phyloP scores from a whole-genome alignment of 53 echinoderm and acorn worm species.

The Henricia sp. region DNA sequence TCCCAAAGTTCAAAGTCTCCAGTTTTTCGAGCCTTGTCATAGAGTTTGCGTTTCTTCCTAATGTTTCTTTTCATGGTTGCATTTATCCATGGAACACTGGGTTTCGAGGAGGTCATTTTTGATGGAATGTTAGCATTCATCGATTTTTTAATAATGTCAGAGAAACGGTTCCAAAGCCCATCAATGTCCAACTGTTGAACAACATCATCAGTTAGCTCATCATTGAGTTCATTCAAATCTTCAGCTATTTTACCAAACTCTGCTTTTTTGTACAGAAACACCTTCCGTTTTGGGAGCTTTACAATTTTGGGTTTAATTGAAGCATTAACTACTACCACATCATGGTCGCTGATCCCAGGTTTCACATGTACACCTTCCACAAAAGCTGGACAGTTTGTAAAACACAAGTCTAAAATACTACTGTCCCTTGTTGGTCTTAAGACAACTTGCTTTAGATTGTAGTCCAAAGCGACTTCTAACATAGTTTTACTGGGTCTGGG shows the following conservation, averaged over 20 bases:
- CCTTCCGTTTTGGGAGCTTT: not conserved
- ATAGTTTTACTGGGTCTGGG: constrained; percentile 46
- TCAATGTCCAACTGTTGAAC: not conserved
- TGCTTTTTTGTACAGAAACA: not conserved
- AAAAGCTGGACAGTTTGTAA: constrained; percentile 16
- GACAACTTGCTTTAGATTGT: constrained; percentile 41
- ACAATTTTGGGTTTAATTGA: not conserved
- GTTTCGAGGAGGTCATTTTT: constrained; percentile 5
- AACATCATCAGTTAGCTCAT: not conserved
- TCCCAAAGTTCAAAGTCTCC: too few species aligned
- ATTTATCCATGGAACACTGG: constrained; percentile 23
- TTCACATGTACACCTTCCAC: constrained; percentile 42
- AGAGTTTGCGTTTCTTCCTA: constrained; percentile 2
- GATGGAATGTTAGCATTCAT: not conserved
- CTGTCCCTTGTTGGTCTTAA: constrained; percentile 3
- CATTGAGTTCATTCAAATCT: not conserved
- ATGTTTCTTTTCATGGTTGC: not conserved
- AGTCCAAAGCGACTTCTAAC: constrained; percentile 22
- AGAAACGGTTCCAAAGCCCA: not conserved
- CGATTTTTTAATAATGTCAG: not conserved
- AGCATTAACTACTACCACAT: constrained; percentile 30
- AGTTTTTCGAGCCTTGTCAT: constrained; percentile 24
- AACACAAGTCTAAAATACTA: constrained; percentile 1
- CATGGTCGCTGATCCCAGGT: constrained; percentile 64
- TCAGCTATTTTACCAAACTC: not conserved